These are phyloP conservation scores for Drosophila nr. perissopoda DNA, from an alignment of 2,888 invertebrate genomes.

Conservation along the genomic window DNA sequence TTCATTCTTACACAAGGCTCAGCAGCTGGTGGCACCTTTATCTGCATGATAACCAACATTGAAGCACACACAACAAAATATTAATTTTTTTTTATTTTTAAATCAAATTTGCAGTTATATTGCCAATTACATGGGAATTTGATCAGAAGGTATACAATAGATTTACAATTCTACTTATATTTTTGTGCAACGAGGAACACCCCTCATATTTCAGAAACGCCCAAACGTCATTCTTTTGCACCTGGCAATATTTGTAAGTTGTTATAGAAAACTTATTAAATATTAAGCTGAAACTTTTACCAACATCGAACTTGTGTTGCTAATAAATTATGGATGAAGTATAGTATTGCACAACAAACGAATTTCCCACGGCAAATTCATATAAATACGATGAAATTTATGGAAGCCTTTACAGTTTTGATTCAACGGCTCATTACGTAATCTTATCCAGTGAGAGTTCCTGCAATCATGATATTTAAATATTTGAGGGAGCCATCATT, in stretches of 20 bases:
- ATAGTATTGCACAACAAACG: background rate
- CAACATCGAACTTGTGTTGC: background rate
- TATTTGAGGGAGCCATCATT: constrained; percentile 19
- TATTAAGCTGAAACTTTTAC: background rate
- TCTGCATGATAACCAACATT: constrained; percentile 45
- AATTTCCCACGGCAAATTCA: background rate
- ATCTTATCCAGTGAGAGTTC: background rate
- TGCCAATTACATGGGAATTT: constrained; percentile 2
- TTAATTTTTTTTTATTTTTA: background rate
- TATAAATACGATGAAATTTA: constrained; percentile 18
- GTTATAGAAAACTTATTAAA: background rate
- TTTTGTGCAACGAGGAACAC: background rate
- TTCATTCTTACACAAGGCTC: constrained; percentile 39
- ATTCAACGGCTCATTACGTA: background rate
- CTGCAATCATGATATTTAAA: constrained; percentile 32
- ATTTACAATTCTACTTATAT: background rate
- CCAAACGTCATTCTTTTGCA: constrained; percentile 36
- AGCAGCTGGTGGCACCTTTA: constrained; percentile 43
- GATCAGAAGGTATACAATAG: background rate
- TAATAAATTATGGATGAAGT: constrained; percentile 7
- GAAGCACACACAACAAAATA: constrained; percentile 10
- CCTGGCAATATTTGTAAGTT: background rate
- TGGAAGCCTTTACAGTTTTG: constrained; percentile 12
- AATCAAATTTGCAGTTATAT: constrained; percentile 53
- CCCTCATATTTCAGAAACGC: constrained; percentile 27